These are phyloP conservation scores for Nasonia giraulti DNA, from an alignment of 1,140 invertebrate genomes.

Conservation along the genomic window DNA sequence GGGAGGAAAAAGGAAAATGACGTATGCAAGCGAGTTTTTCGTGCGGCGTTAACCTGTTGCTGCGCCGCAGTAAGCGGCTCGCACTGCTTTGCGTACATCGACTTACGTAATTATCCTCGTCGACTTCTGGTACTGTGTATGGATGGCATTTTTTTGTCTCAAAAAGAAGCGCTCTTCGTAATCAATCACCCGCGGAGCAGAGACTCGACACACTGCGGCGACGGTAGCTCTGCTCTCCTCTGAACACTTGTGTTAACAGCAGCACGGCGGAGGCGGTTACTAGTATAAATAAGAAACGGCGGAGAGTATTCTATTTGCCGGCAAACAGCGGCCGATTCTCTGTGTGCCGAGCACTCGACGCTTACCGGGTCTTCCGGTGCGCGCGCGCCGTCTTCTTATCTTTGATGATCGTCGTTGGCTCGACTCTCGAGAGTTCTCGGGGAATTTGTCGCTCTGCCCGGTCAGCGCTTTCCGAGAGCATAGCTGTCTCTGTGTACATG, in stretches of 20 bases:
- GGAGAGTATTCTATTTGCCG: slow-evolving; percentile 65
- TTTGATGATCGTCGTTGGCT: not conserved
- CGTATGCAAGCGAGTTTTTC: too few relatives aligned
- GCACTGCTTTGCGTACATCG: too few relatives aligned
- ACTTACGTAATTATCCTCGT: too few relatives aligned
- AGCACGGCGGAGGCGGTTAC: not conserved
- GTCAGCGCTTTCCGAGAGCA: not conserved
- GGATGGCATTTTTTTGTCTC: too few relatives aligned
- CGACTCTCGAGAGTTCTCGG: not conserved
- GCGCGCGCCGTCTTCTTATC: not conserved
- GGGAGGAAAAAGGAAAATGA: too few relatives aligned
- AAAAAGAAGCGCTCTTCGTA: too few relatives aligned
- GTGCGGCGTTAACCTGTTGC: too few relatives aligned
- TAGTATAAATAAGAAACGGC: not conserved
- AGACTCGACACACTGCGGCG: too few relatives aligned
- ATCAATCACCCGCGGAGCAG: too few relatives aligned
- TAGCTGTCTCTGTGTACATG: not conserved
- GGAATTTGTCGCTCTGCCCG: too few relatives aligned
- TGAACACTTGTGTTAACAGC: not conserved
- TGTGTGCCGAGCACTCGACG: slow-evolving; percentile 11
- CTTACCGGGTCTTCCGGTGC: not conserved
- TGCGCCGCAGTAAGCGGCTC: too few relatives aligned
- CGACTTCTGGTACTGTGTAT: too few relatives aligned
- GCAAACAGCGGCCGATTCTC: slow-evolving; percentile 56
- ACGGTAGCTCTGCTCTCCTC: not conserved